Base-by-base conservation (phyloP, 2,888 invertebrate genomes). In the Callyntrura sp. region DNA sequence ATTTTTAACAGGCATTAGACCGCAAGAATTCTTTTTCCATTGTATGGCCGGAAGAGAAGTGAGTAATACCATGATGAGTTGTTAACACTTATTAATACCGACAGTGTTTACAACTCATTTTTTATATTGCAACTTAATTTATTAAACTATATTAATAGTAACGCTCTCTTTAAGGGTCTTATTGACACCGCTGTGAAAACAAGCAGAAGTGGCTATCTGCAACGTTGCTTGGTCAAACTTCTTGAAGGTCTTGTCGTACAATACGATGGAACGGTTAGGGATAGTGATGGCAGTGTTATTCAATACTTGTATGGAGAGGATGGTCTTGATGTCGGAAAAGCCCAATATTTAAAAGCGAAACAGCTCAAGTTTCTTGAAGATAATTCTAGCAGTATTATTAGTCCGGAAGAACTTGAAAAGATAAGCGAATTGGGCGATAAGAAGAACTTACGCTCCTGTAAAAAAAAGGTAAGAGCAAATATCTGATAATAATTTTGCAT, bases 131-230 rank as follows among this genome's bases (percentile, higher is more conserved):
- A 20, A 20, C 3, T 20, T 60, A 8, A 60, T 5, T 6, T 5
- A 20, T 20, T 62, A 62, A 12, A 60, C 9, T 0, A 79, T 8
- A n/a, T 60, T 12, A 9, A 35, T n/a, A 28, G 79, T 17, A n/a
- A 8, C 35, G 43, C 28, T 28, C 35, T 43, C 94, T 87, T 93
- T n/a, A n/a, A 97, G 96, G 98, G 99, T 95, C 96, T 99, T 85
- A 98, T 99, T 94, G 99, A 99, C 96, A 99, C 99, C 3, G 99
- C 99, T 92, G 99, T 99, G 0, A 99, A 99, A 95, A 99, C 99
- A 0, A 99, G 98, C 95, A 96, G 99, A 91, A 99, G 99, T 93
- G 99, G 99, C 93, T 99, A 99, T 94, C 95, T 99, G 86, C 99
- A 99, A 95, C 96, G 99, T 92, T 99, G 99, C 95, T 95, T 99